Percentiles rank a stretch among this genome's conserved stretches.
Evolutionary conservation across 2,888 invertebrate species (phyloP).

Genomic region (Athetis lepigone): DNA sequence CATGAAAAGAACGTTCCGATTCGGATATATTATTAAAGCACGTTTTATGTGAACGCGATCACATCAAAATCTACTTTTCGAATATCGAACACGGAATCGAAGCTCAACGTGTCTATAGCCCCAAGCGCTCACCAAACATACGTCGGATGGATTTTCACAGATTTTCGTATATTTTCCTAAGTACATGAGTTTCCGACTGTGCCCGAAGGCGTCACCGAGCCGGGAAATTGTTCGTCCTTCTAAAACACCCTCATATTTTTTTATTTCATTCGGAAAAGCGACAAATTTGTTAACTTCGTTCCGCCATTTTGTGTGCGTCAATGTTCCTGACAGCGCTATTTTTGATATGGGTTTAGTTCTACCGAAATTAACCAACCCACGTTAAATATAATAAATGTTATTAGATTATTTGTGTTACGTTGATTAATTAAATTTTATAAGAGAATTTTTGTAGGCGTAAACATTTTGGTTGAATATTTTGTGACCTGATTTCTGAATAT

Average conservation of each 20-base stretch:
- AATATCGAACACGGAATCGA: constrained; percentile 34
- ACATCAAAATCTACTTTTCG: constrained; percentile 48
- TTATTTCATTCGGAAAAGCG: constrained; percentile 53
- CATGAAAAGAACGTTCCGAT: constrained; percentile 16
- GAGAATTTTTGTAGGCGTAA: no score
- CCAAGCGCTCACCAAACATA: constrained; percentile 36
- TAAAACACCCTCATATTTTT: constrained; percentile 56
- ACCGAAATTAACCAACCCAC: no score
- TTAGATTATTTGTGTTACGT: no score
- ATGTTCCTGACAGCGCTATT: constrained; percentile 42
- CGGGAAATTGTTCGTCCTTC: constrained; percentile 60
- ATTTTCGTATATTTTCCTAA: constrained; percentile 36
- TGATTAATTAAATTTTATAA: no score
- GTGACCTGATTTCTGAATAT: no score
- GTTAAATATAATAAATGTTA: no score
- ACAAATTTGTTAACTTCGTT: constrained; percentile 47
- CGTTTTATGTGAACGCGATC: constrained; percentile 48
- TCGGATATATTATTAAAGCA: constrained; percentile 22
- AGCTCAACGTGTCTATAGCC: constrained; percentile 50
- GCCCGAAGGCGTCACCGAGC: constrained; percentile 31
- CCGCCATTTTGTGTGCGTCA: constrained; percentile 25
- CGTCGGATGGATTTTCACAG: constrained; percentile 37
- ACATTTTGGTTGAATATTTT: no score
- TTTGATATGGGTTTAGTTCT: constrained; percentile 13
- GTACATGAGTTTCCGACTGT: constrained; percentile 17